phyloP scores from a whole-genome alignment of 2,888 invertebrate species.

The Mongoloraphidia duomilia region DNA sequence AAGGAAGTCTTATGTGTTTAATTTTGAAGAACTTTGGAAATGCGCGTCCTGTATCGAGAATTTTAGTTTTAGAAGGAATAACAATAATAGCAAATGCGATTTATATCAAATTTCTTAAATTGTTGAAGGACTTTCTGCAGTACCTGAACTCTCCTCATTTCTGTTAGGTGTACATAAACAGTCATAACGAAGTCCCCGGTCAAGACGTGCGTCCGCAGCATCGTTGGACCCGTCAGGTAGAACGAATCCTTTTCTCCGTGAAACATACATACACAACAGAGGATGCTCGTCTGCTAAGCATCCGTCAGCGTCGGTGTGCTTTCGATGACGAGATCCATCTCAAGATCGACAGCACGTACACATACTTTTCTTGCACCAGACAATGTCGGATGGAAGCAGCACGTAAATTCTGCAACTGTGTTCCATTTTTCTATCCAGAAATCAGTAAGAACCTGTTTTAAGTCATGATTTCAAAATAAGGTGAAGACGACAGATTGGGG shows the following conservation, averaged over 20 bases:
- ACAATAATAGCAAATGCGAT: conserved; percentile 19
- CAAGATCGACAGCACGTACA: conserved; percentile 45
- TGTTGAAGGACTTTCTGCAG: background rate
- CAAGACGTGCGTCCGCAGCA: conserved; percentile 54
- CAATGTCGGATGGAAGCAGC: conserved; percentile 57
- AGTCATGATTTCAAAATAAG: no score
- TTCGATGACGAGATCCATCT: conserved; percentile 52
- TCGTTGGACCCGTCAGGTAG: conserved; percentile 47
- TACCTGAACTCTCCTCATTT: background rate
- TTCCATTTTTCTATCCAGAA: conserved; percentile 54
- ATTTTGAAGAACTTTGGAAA: no score
- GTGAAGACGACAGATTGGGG: no score
- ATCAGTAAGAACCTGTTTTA: conserved; percentile 30
- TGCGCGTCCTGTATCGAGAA: no score
- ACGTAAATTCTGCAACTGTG: conserved; percentile 48
- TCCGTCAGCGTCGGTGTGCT: conserved; percentile 56
- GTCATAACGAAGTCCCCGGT: conserved; percentile 55
- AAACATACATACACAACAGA: conserved; percentile 65
- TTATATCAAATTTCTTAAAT: background rate
- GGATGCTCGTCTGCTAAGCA: conserved; percentile 52
- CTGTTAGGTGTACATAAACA: conserved; percentile 46
- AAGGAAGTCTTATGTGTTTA: no score
- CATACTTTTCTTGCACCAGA: conserved; percentile 58
- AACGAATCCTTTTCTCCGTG: conserved; percentile 49
- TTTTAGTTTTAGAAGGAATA: conserved; percentile 6